Evolutionary conservation across 2,113 vertebrate species (phyloP).

Genomic region (Bettongia penicillata): DNA sequence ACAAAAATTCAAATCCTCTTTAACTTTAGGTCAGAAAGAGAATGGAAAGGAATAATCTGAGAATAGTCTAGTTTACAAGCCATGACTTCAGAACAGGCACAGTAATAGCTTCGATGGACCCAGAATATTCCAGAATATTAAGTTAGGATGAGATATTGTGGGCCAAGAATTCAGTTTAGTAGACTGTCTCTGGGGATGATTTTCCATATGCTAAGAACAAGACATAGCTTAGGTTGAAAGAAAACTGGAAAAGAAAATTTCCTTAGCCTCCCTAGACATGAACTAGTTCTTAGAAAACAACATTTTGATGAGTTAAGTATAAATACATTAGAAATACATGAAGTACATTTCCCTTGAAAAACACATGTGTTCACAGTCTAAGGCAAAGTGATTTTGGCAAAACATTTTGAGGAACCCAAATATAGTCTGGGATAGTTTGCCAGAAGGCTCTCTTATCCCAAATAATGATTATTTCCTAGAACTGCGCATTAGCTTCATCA

Average conservation of each 20-base stretch:
- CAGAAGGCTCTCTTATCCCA: conserved; percentile 54
- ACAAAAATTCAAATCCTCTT: neutral
- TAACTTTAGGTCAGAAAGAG: neutral
- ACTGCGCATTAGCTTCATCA: conserved; percentile 48
- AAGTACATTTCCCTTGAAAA: conserved; percentile 4
- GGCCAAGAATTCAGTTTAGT: neutral
- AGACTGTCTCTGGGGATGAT: neutral
- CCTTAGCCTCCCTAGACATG: conserved; percentile 1
- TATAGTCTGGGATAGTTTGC: neutral
- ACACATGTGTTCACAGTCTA: neutral
- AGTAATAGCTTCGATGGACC: neutral
- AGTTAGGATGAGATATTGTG: neutral
- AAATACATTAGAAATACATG: conserved; percentile 1
- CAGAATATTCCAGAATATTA: neutral
- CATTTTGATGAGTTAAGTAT: neutral
- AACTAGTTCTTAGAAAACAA: neutral
- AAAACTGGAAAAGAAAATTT: conserved; percentile 1
- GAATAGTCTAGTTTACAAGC: neutral
- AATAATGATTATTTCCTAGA: conserved; percentile 70
- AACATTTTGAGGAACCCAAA: conserved; percentile 3
- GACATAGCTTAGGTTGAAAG: neutral
- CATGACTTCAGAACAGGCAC: neutral
- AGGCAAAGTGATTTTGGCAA: conserved; percentile 3
- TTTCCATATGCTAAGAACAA: neutral
- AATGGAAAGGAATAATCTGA: neutral